Percentiles rank a stretch among this genome's conserved stretches.
Evolutionary conservation across 2,797 vertebrate genomes (phyloP).

Genomic region (Chiroxiphia lanceolata): DNA sequence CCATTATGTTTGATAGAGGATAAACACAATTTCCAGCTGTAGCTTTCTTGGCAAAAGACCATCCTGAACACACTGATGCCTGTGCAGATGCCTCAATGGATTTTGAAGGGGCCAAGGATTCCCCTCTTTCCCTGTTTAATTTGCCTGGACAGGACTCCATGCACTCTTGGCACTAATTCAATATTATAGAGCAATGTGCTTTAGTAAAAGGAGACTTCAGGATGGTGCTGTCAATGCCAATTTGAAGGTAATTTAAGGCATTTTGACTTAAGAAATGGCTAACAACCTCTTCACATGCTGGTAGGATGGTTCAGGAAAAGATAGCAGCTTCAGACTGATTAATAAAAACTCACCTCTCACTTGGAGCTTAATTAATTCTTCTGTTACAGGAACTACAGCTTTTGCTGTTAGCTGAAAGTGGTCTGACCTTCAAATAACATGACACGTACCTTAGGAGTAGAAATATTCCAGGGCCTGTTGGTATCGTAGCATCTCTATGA

Average conservation of each 20-base stretch:
- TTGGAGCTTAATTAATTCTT: conserved; percentile 24
- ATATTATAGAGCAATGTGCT: not conserved
- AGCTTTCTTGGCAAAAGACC: not conserved
- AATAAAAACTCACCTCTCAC: not conserved
- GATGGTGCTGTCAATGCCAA: not conserved
- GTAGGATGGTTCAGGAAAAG: not conserved
- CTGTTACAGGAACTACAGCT: not conserved
- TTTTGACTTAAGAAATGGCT: not conserved
- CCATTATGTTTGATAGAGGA: not conserved
- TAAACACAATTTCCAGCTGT: not conserved
- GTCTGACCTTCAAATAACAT: not conserved
- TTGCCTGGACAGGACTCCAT: not conserved
- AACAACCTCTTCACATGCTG: not conserved
- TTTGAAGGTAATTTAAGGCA: not conserved
- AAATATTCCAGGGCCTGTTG: not conserved
- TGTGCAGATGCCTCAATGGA: not conserved
- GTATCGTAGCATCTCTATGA: not conserved
- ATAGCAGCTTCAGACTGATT: not conserved
- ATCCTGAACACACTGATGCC: not conserved
- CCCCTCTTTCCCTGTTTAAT: not conserved
- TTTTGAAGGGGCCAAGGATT: not conserved
- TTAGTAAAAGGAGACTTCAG: not conserved
- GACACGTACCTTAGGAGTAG: not conserved
- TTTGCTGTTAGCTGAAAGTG: not conserved
- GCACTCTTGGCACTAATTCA: not conserved